Evolutionary conservation across 2,113 vertebrate species (phyloP).

Genomic region (Gavialis gangeticus): DNA sequence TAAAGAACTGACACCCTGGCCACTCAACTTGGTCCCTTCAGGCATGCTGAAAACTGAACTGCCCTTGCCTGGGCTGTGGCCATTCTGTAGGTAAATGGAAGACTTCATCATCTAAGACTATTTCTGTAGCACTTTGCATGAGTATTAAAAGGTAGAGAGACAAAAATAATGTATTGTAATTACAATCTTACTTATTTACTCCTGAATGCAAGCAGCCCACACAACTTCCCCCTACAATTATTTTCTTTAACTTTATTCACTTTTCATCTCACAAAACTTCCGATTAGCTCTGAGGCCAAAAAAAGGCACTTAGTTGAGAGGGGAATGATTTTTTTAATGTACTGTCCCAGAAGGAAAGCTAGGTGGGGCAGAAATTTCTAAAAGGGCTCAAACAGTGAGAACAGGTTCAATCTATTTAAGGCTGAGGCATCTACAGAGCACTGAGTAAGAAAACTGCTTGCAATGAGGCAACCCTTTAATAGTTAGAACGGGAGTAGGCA

Average conservation of each 20-base stretch:
- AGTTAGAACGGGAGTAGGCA: neutral
- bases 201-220: neutral
- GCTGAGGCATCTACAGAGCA: neutral
- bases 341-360: constrained; percentile 42
- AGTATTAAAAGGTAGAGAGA: neutral
- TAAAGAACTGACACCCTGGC: neutral
- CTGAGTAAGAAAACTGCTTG: neutral
- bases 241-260: neutral
- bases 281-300: neutral
- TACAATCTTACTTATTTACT: neutral
- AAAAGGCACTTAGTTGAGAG: neutral
- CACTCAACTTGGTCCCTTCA: neutral
- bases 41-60: neutral
- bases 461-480: constrained; percentile 14
- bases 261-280: neutral
- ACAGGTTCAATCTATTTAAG: neutral
- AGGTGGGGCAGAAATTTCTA: constrained; percentile 41
- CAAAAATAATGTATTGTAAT: neutral
- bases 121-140: neutral
- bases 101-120: neutral
- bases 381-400: constrained; percentile 47
- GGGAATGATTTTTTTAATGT: neutral
- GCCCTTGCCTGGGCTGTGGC: neutral
- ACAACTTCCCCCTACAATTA: neutral
- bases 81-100: neutral